Evolutionary conservation across 2,888 invertebrate species (phyloP).

Genomic region (Melikaiella ostensackeni): DNA sequence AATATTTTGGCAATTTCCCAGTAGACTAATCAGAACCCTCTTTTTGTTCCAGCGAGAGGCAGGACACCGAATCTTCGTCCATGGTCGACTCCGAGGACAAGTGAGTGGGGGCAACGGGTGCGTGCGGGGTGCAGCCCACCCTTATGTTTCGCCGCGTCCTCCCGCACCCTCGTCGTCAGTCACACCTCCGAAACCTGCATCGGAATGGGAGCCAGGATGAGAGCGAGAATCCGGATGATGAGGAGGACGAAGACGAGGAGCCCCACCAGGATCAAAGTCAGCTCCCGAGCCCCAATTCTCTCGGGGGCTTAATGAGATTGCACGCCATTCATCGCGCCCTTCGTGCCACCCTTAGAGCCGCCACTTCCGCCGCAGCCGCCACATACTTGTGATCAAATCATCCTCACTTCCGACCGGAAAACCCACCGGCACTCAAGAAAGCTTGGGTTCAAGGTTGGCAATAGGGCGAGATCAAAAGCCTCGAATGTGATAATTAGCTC

Average conservation of each 20-base stretch:
- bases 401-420: conserved; percentile 4
- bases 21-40: no score
- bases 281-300: conserved; percentile 49
- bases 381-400: conserved; percentile 62
- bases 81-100: conserved; percentile 72
- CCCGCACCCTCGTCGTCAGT: conserved; percentile 64
- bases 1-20: no score
- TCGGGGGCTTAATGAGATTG: conserved; percentile 63
- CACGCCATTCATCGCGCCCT: conserved; percentile 64
- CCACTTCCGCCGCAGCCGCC: conserved; percentile 62
- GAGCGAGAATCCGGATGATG: conserved; percentile 44
- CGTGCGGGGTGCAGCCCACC: conserved; percentile 70
- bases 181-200: conserved; percentile 48
- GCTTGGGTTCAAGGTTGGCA: conserved; percentile 34
- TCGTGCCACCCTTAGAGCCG: conserved; percentile 62
- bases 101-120: conserved; percentile 74
- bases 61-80: conserved; percentile 71
- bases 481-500: conserved; percentile 17
- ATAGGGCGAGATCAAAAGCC: conserved; percentile 27
- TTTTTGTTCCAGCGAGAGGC: conserved; percentile 72
- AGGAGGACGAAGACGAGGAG: conserved; percentile 51
- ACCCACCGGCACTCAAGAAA: neutral
- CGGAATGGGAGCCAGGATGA: conserved; percentile 51
- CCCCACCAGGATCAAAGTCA: conserved; percentile 45
- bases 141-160: conserved; percentile 67